These are phyloP conservation scores for Ctenochaetus hawaiiensis DNA, from an alignment of 2,797 vertebrate genomes.

Conservation along the genomic window DNA sequence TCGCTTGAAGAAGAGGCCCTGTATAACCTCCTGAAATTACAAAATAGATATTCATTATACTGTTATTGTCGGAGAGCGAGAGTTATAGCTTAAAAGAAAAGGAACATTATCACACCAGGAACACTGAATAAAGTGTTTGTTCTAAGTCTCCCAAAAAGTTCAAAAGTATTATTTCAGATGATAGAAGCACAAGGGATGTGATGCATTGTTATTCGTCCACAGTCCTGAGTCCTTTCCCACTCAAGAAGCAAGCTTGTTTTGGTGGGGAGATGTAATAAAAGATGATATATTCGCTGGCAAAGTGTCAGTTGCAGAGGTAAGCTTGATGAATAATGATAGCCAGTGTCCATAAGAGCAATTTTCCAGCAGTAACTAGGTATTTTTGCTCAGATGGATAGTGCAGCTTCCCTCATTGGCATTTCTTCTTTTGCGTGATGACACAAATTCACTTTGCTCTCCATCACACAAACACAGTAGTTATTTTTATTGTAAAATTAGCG, in stretches of 20 bases:
- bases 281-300: slow-evolving; percentile 23
- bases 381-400: slow-evolving; percentile 43
- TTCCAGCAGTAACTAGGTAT: slow-evolving; percentile 28
- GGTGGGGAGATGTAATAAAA: slow-evolving; percentile 14
- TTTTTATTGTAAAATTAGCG: slow-evolving; percentile 1
- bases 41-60: slow-evolving; percentile 63
- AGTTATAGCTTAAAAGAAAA: slow-evolving; percentile 7
- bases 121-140: not conserved
- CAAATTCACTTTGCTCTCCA: slow-evolving; percentile 21
- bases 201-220: not conserved
- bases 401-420: slow-evolving; percentile 12
- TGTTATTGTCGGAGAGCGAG: slow-evolving; percentile 29
- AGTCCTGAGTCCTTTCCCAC: slow-evolving; percentile 20
- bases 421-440: slow-evolving; percentile 3
- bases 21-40: slow-evolving; percentile 43
- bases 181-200: not conserved
- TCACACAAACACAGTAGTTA: slow-evolving; percentile 1
- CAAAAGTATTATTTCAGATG: not conserved
- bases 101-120: not conserved
- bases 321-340: slow-evolving; percentile 45
- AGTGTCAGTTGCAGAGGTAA: slow-evolving; percentile 38
- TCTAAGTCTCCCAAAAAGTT: not conserved
- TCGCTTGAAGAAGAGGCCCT: slow-evolving; percentile 44
- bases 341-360: slow-evolving; percentile 38
- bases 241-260: slow-evolving; percentile 12